Conservation (phyloP, 2,888 invertebrate species). For the Acrocyrtus sp. region DNA sequence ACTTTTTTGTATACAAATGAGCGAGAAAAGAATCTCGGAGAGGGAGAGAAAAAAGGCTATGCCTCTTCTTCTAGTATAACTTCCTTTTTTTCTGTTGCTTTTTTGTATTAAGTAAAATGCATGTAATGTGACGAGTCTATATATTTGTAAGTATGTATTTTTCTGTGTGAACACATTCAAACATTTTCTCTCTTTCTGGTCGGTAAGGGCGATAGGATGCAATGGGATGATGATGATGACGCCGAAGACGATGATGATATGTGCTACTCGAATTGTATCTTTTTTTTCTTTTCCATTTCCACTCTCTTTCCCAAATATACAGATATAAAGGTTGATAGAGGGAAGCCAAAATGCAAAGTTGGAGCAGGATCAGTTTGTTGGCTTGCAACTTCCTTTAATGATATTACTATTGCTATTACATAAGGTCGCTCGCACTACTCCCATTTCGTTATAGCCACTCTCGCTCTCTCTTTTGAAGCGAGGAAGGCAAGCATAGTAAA, state of each 20-base stretch:
- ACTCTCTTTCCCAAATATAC: slow-evolving; percentile 16
- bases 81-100: slow-evolving; percentile 32
- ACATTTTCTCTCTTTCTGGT: too few species aligned
- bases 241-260: slow-evolving; percentile 19
- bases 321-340: slow-evolving; percentile 21
- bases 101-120: slow-evolving; percentile 23
- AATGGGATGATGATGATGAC: slow-evolving; percentile 27
- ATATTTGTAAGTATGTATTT: slow-evolving; percentile 3
- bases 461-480: too few species aligned
- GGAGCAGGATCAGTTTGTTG: too few species aligned
- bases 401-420: slow-evolving; percentile 36
- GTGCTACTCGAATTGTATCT: slow-evolving; percentile 24
- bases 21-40: slow-evolving; percentile 25
- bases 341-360: slow-evolving; percentile 39
- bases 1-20: slow-evolving; percentile 39
- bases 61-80: too few species aligned
- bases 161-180: slow-evolving; percentile 32
- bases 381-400: not conserved
- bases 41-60: slow-evolving; percentile 25
- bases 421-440: slow-evolving; percentile 16
- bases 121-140: too few species aligned
- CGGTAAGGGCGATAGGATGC: too few species aligned
- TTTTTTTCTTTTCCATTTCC: not conserved
- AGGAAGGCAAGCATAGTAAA: too few species aligned
- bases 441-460: too few species aligned